These are phyloP conservation scores for Octomys mimax DNA, from an alignment of 2,797 vertebrate species.

Conservation along the genomic window DNA sequence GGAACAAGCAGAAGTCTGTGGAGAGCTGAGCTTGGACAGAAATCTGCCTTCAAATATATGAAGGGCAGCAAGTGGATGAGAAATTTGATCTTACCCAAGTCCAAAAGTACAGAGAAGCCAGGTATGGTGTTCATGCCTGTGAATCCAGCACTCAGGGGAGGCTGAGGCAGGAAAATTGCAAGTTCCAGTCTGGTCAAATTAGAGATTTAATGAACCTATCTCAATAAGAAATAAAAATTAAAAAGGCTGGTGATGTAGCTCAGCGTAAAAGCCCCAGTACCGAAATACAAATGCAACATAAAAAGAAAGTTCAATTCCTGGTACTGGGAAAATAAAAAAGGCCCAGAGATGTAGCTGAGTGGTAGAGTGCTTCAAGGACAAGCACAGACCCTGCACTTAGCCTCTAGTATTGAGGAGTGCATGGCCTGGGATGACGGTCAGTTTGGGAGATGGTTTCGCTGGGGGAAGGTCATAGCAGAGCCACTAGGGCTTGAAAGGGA, in stretches of 20 bases:
- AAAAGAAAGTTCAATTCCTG: not conserved
- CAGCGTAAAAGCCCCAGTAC: no score
- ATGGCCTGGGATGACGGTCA: not conserved
- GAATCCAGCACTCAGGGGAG: not conserved
- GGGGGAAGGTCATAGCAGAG: not conserved
- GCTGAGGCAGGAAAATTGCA: not conserved
- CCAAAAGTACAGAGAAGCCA: slow-evolving; percentile 3
- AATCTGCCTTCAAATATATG: not conserved
- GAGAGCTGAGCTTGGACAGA: not conserved
- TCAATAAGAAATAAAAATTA: not conserved
- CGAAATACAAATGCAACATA: not conserved
- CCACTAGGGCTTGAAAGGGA: not conserved
- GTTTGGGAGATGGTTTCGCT: not conserved
- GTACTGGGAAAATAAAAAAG: not conserved
- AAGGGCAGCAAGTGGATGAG: not conserved
- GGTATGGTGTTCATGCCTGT: not conserved
- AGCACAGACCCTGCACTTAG: not conserved
- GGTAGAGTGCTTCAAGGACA: not conserved
- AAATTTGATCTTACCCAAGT: not conserved
- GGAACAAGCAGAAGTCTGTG: rapidly evolving
- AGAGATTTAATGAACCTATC: not conserved
- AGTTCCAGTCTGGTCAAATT: not conserved
- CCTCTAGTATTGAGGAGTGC: not conserved
- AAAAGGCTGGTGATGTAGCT: not conserved
- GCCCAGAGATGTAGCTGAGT: not conserved